A percentile compares a stretch with the other conserved stretches of the same genome.
phyloP scores from a whole-genome alignment of 53 echinoderm and acorn worm genomes.

The Zoroaster sp. region DNA sequence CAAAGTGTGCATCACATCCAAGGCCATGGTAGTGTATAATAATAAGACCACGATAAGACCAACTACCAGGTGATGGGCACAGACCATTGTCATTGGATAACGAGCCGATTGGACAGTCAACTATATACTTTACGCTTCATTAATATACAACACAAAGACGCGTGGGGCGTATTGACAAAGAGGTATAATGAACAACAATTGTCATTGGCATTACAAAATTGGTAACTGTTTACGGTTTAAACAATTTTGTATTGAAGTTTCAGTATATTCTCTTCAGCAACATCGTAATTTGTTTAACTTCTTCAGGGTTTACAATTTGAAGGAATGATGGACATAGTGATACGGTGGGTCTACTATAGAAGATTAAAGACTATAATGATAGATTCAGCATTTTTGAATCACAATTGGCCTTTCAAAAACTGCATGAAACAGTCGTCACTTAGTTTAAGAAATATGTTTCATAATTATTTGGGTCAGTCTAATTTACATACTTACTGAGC shows the following conservation, averaged over 20 bases:
- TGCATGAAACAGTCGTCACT: background rate
- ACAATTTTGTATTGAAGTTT: background rate
- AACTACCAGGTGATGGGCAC: constrained; percentile 34
- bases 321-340: too few species aligned
- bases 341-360: too few species aligned
- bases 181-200: background rate
- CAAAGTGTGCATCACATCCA: background rate
- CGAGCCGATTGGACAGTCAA: background rate
- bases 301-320: too few species aligned
- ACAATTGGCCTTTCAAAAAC: too few species aligned
- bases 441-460: background rate
- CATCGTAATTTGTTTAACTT: too few species aligned
- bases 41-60: background rate
- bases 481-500: background rate
- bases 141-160: background rate
- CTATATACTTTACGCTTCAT: background rate
- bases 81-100: background rate
- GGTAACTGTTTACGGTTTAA: background rate
- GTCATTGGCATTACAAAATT: background rate
- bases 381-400: too few species aligned
- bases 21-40: too few species aligned
- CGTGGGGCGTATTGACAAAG: background rate
- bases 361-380: too few species aligned
- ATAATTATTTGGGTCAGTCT: background rate
- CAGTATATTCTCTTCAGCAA: background rate